These are phyloP conservation scores for Caracal caracal DNA, from an alignment of 2,113 vertebrate genomes.

Conservation along the genomic window DNA sequence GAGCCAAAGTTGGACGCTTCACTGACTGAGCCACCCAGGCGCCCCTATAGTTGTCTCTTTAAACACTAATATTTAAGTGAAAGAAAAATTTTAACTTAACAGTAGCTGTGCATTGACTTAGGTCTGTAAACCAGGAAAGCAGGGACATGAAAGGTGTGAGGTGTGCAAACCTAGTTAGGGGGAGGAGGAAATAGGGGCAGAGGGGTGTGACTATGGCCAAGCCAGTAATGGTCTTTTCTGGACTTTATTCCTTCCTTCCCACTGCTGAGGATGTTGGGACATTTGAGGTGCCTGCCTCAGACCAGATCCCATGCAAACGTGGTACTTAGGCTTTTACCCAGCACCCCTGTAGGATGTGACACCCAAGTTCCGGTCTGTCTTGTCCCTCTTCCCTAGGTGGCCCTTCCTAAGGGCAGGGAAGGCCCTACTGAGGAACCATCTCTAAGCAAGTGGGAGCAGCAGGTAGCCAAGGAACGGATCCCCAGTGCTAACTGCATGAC, in stretches of 20 bases:
- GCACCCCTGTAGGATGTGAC: neutral
- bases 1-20: too few species aligned
- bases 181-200: neutral
- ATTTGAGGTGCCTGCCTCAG: neutral
- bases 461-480: rapidly evolving
- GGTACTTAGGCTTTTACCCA: neutral
- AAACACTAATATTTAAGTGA: neutral
- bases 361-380: neutral
- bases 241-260: neutral
- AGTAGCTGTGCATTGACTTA: neutral
- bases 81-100: neutral
- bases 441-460: neutral
- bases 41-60: neutral
- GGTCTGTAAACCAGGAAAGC: neutral
- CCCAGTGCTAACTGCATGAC: neutral
- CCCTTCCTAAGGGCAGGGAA: neutral
- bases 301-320: neutral
- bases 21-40: too few species aligned
- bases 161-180: neutral
- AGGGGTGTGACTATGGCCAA: neutral
- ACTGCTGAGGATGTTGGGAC: neutral
- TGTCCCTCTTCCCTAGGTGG: neutral
- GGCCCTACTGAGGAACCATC: neutral
- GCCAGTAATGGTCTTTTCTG: neutral
- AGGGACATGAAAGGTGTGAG: neutral